Percentiles rank a stretch among this genome's conserved stretches.
Conservation (phyloP, 2,888 invertebrate genomes). For the Eudemis profundana region DNA sequence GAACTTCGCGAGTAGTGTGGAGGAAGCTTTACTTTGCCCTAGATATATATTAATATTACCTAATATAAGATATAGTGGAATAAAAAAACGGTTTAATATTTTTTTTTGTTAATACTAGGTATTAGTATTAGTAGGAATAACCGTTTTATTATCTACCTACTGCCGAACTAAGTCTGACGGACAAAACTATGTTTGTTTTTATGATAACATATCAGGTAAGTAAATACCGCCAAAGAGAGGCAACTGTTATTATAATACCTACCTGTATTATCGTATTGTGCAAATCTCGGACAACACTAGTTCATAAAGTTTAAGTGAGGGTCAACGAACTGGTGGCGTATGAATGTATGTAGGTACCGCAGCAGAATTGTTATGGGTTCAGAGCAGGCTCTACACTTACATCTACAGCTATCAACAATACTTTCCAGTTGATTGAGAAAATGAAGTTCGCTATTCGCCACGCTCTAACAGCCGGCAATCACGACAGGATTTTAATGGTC, state of each 20-base stretch:
- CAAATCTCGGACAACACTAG: constrained; percentile 14
- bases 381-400: constrained; percentile 7
- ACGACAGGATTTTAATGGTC: constrained; percentile 6
- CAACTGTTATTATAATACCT: constrained; percentile 8
- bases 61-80: too few relatives aligned
- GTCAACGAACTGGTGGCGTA: constrained; percentile 33
- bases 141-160: too few relatives aligned
- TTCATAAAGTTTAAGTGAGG: constrained; percentile 20
- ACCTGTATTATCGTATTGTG: neutral
- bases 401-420: constrained; percentile 30
- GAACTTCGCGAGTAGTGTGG: too few relatives aligned
- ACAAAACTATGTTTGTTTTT: too few relatives aligned
- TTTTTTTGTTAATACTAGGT: too few relatives aligned
- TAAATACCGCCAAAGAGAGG: neutral
- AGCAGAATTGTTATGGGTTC: neutral
- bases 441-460: constrained; percentile 27
- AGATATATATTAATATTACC: too few relatives aligned
- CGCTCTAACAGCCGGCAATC: constrained; percentile 23
- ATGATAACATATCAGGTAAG: neutral
- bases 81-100: too few relatives aligned
- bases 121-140: too few relatives aligned
- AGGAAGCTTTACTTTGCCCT: too few relatives aligned
- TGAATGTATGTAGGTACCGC: constrained; percentile 11
- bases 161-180: too few relatives aligned
- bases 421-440: constrained; percentile 31